Conservation (phyloP, 37 sponge, comb jelly and placozoan species). For the Geodia barretti region DNA sequence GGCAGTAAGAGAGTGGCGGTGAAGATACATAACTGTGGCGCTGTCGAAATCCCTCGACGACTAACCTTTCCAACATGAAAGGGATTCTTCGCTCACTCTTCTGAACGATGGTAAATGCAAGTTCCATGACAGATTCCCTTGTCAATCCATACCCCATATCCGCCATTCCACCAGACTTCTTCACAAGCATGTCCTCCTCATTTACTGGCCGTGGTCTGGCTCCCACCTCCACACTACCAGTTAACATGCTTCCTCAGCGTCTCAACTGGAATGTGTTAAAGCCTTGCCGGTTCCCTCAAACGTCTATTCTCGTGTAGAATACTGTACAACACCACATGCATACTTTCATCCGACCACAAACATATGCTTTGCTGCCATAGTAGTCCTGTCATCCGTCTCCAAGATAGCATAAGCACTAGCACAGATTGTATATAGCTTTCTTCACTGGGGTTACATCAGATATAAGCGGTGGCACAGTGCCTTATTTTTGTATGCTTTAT, state of each 20-base stretch:
- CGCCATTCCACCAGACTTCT: conserved; percentile 40
- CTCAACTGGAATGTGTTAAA: conserved; percentile 44
- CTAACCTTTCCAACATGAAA: conserved; percentile 48
- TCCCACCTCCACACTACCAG: conserved; percentile 30
- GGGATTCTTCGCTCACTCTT: conserved; percentile 25
- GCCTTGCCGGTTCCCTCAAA: conserved; percentile 39
- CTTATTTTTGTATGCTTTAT: no score
- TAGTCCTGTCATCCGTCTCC: no score
- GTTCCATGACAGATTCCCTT: conserved; percentile 42
- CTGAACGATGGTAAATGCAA: conserved; percentile 42
- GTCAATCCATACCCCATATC: conserved; percentile 56
- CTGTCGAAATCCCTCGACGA: conserved; percentile 29
- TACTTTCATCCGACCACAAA: conserved; percentile 35
- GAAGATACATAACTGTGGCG: conserved; percentile 28
- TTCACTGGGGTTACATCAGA: no score
- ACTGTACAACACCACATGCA: conserved; percentile 21
- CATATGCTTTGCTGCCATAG: conserved; percentile 23
- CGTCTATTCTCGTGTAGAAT: conserved; percentile 1
- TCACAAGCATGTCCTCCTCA: conserved; percentile 31
- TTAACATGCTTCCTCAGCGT: conserved; percentile 42
- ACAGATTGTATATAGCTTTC: no score
- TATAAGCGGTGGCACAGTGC: no score
- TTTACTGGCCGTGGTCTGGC: conserved; percentile 50
- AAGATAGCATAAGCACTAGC: no score
- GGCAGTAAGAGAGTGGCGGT: conserved; percentile 52